Conservation (phyloP, 2,113 vertebrate species). For the Seriola quinqueradiata region DNA sequence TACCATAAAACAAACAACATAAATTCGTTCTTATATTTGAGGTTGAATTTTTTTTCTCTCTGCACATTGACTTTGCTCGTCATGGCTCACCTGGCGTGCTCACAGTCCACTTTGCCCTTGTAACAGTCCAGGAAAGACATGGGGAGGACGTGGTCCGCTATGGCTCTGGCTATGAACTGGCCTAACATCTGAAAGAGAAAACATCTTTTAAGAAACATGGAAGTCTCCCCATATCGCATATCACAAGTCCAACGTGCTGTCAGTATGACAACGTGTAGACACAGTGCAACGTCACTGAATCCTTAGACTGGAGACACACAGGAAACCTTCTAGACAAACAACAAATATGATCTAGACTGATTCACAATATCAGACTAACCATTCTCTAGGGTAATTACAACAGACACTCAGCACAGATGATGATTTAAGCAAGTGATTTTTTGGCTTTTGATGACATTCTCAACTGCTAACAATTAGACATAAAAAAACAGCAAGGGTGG, state of each 20-base stretch:
- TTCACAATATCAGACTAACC: too few relatives aligned
- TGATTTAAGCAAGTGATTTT: neutral
- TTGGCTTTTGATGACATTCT: too few relatives aligned
- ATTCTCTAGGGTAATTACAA: too few relatives aligned
- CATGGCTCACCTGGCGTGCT: slow-evolving; percentile 86
- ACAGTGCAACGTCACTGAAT: neutral
- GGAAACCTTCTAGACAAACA: too few relatives aligned
- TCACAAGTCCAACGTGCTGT: neutral
- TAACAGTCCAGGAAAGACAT: slow-evolving; percentile 88
- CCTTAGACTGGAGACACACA: too few relatives aligned
- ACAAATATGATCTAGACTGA: too few relatives aligned
- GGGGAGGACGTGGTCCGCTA: slow-evolving; percentile 89
- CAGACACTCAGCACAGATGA: neutral
- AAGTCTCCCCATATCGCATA: neutral
- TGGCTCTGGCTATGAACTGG: slow-evolving; percentile 90
- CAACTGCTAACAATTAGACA: too few relatives aligned
- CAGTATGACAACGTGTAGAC: neutral
- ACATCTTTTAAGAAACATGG: neutral
- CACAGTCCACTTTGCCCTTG: slow-evolving; percentile 91
- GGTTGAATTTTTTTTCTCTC: neutral
- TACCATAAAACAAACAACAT: neutral
- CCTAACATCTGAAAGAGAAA: slow-evolving; percentile 87
- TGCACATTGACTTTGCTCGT: neutral
- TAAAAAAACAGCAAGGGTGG: too few relatives aligned
- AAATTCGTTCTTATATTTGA: too few relatives aligned